phyloP scores from a whole-genome alignment of 2,113 vertebrate genomes.

The Apeltes quadracus region DNA sequence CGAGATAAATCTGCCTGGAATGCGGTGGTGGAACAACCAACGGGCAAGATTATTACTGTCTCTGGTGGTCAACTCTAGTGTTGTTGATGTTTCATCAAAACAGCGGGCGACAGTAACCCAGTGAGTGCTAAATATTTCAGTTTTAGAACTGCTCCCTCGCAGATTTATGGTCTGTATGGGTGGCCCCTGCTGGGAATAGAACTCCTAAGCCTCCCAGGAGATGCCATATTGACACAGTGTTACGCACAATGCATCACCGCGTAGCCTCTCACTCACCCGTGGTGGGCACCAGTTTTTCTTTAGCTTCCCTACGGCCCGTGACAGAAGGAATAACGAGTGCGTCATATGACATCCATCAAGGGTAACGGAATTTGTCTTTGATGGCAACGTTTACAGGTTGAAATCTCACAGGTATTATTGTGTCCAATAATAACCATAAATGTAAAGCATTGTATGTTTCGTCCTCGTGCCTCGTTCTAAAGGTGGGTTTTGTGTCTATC shows the following conservation, averaged over 20 bases:
- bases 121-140: conserved; percentile 9
- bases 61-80: neutral
- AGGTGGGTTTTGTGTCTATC: conserved; percentile 41
- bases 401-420: conserved; percentile 2
- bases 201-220: conserved; percentile 32
- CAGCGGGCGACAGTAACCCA: neutral
- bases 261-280: conserved; percentile 62
- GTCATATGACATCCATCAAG: conserved; percentile 53
- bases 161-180: conserved; percentile 65
- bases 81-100: conserved; percentile 6
- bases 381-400: conserved; percentile 18
- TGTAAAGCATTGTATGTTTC: conserved; percentile 43
- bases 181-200: conserved; percentile 50
- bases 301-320: conserved; percentile 48
- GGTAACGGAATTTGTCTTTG: conserved; percentile 40
- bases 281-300: conserved; percentile 44
- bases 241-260: conserved; percentile 60
- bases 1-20: neutral
- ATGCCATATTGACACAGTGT: conserved; percentile 50
- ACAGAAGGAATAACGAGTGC: conserved; percentile 46
- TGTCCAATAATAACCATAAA: conserved; percentile 46
- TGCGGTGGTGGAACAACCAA: neutral
- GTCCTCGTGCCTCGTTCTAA: conserved; percentile 40
- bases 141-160: conserved; percentile 14
- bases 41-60: neutral